A percentile compares a stretch with the other conserved stretches of the same genome.
These are phyloP conservation scores for Drosophila meridionalis DNA, from an alignment of 2,888 invertebrate species.

Conservation along the genomic window DNA sequence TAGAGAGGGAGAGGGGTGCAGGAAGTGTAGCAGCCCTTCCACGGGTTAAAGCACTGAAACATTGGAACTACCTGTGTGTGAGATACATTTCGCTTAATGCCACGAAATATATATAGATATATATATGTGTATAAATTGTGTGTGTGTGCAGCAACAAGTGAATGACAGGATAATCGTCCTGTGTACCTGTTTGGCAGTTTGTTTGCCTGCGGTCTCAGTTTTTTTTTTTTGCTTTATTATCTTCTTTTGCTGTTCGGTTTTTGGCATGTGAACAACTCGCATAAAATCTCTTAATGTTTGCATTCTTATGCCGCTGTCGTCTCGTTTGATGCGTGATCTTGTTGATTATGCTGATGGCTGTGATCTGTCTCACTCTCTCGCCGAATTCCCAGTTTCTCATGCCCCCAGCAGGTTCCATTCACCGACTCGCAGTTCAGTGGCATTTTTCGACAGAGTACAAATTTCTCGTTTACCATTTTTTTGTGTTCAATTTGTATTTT, in stretches of 20 bases:
- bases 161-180: conserved; percentile 80
- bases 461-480: conserved; percentile 56
- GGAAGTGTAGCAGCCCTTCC: conserved; percentile 55
- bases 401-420: conserved; percentile 58
- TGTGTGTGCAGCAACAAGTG: conserved; percentile 71
- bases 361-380: conserved; percentile 38
- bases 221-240: conserved; percentile 13
- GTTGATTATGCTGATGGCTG: conserved; percentile 75
- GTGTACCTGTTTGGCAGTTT: conserved; percentile 68
- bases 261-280: conserved; percentile 80
- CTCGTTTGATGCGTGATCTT: conserved; percentile 80
- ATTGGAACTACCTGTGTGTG: conserved; percentile 47
- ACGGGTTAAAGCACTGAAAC: conserved; percentile 55
- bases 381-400: conserved; percentile 35
- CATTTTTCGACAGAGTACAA: conserved; percentile 67
- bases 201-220: conserved; percentile 51
- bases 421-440: conserved; percentile 53
- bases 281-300: conserved; percentile 80
- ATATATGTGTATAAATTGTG: conserved; percentile 4
- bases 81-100: conserved; percentile 51
- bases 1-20: conserved; percentile 28
- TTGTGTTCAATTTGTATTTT: conserved; percentile 16
- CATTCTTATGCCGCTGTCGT: conserved; percentile 79
- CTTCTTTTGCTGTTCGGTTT: conserved; percentile 37
- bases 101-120: background rate